Conservation (phyloP, 2,888 invertebrate species). For the Deilephila elpenor region DNA sequence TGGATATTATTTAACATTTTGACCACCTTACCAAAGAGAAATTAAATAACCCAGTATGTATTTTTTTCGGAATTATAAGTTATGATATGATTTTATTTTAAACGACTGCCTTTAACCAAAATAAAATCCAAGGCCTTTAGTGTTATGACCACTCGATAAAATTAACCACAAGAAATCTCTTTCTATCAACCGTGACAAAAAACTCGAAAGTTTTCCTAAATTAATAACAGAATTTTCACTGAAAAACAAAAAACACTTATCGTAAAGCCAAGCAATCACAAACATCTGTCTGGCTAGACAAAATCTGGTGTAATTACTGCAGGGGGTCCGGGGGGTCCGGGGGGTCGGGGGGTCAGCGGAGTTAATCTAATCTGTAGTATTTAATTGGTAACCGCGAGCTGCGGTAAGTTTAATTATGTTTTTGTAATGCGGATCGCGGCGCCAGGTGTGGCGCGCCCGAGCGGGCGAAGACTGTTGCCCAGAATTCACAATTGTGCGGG, state of each 20-base stretch:
- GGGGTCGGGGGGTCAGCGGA: constrained; percentile 31
- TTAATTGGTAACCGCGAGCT: constrained; percentile 50
- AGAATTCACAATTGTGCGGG: neutral
- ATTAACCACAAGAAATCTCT: too few species aligned
- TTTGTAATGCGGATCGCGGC: constrained; percentile 48
- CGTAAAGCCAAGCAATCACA: constrained; percentile 16
- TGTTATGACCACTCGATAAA: too few species aligned
- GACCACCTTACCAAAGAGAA: too few species aligned
- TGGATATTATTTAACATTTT: too few species aligned
- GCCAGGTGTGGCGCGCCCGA: constrained; percentile 42
- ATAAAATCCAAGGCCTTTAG: too few species aligned
- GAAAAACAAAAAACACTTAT: constrained; percentile 10
- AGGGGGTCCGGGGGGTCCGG: neutral
- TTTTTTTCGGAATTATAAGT: too few species aligned
- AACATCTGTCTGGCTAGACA: constrained; percentile 24
- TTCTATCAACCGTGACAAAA: neutral
- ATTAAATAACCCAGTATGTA: too few species aligned
- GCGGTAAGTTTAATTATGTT: constrained; percentile 69
- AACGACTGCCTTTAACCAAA: too few species aligned
- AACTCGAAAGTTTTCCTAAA: neutral
- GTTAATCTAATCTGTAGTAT: constrained; percentile 52
- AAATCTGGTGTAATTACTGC: constrained; percentile 12
- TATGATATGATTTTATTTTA: too few species aligned
- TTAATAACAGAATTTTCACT: neutral
- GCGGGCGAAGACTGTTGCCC: constrained; percentile 30